Evolutionary conservation across 2,113 vertebrate genomes (phyloP).

Genomic region (Psammodynastes pulverulentus): DNA sequence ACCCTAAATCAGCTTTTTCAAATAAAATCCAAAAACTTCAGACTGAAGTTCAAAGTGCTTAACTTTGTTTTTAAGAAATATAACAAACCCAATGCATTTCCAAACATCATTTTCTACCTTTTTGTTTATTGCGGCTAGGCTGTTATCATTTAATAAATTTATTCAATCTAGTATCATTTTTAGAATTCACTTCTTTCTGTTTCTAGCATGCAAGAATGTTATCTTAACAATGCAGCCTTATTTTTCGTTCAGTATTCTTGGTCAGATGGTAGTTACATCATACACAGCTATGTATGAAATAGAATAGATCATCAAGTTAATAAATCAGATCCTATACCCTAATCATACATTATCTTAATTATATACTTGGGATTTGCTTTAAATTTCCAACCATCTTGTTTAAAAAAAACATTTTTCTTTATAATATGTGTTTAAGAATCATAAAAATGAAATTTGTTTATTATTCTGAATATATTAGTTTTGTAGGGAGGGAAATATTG

Average conservation of each 20-base stretch:
- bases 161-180: neutral
- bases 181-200: neutral
- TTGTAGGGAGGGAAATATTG: neutral
- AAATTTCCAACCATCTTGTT: neutral
- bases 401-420: neutral
- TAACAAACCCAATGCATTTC: neutral
- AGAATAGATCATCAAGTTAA: neutral
- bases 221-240: neutral
- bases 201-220: neutral
- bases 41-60: neutral
- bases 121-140: neutral
- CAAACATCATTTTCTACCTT: neutral
- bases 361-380: neutral
- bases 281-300: neutral
- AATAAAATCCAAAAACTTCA: neutral
- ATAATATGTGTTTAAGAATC: neutral
- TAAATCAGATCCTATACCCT: slow-evolving; percentile 4
- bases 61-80: neutral
- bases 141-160: neutral
- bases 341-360: slow-evolving; percentile 7
- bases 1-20: neutral
- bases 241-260: rapidly evolving
- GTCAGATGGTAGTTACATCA: rapidly evolving
- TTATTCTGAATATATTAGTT: neutral
- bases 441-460: neutral